Evolutionary conservation across 2,888 invertebrate species (phyloP).

Genomic region (Acleris laterana): DNA sequence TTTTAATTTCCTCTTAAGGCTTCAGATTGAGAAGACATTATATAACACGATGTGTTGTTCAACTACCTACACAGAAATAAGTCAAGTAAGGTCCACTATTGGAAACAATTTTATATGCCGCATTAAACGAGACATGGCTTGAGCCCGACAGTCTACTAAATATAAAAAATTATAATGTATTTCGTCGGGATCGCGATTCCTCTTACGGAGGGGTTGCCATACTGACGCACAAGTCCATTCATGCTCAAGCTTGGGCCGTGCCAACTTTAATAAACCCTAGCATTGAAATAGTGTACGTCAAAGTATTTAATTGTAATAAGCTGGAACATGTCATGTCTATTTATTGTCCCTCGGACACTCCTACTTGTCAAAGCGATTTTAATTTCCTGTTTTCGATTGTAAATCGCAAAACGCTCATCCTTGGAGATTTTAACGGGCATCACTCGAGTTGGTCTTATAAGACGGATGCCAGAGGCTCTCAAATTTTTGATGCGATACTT

Average conservation of each 20-base stretch:
- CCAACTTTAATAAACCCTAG: slow-evolving; percentile 16
- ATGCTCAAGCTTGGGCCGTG: background rate
- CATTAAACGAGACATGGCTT: slow-evolving; percentile 45
- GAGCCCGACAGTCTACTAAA: slow-evolving; percentile 35
- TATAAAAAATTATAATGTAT: slow-evolving; percentile 39
- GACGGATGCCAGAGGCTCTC: slow-evolving; percentile 40
- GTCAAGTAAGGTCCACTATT: no score
- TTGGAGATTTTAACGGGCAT: slow-evolving; percentile 47
- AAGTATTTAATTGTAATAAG: slow-evolving; percentile 41
- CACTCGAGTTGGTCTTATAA: slow-evolving; percentile 46
- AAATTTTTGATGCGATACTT: slow-evolving; percentile 40
- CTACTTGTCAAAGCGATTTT: slow-evolving; percentile 41
- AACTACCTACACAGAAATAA: no score
- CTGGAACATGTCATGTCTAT: slow-evolving; percentile 41
- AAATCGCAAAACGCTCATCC: slow-evolving; percentile 36
- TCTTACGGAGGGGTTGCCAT: slow-evolving; percentile 6
- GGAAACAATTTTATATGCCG: slow-evolving; percentile 27
- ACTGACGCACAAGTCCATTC: background rate
- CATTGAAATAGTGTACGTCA: slow-evolving; percentile 41
- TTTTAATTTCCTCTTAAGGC: background rate
- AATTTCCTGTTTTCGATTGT: slow-evolving; percentile 38
- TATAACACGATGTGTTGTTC: background rate
- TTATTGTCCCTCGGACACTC: slow-evolving; percentile 41
- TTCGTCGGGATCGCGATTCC: background rate
- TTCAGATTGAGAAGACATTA: background rate